Percentiles rank a stretch among this genome's conserved stretches.
Evolutionary conservation across 2,797 vertebrate species (phyloP).

Genomic region (Lates japonicus): DNA sequence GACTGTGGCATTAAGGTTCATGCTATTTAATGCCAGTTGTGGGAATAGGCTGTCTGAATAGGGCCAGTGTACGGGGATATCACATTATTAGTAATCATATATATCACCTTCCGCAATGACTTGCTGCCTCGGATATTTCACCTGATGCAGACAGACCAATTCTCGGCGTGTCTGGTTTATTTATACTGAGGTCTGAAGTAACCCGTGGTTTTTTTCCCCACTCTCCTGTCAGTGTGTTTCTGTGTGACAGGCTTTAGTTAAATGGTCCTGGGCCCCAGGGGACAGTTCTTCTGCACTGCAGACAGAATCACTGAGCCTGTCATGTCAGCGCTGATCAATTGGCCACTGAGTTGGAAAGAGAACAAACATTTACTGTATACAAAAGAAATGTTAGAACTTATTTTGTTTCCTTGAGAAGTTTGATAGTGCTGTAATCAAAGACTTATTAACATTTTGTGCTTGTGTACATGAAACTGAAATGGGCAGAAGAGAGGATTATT

Average conservation of each 20-base stretch:
- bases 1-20: slow-evolving; percentile 86
- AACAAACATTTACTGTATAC: slow-evolving; percentile 86
- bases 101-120: no score
- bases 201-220: no score
- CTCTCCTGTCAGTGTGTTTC: no score
- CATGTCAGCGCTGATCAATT: no score
- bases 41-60: slow-evolving; percentile 97
- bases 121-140: no score
- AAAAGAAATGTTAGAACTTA: slow-evolving; percentile 86
- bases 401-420: slow-evolving; percentile 86
- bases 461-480: slow-evolving; percentile 78
- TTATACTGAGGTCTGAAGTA: no score
- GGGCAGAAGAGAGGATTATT: slow-evolving; percentile 82
- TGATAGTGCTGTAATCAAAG: slow-evolving; percentile 85
- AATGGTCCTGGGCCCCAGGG: no score
- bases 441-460: slow-evolving; percentile 78
- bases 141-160: no score
- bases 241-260: no score
- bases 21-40: slow-evolving; percentile 95
- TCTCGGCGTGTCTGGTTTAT: no score
- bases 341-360: slow-evolving; percentile 88
- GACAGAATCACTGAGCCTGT: no score
- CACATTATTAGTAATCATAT: slow-evolving; percentile 99
- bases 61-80: slow-evolving; percentile 98
- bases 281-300: no score